Percentiles rank a stretch among this genome's conserved stretches.
These are phyloP conservation scores for Tetragnatha versicolor DNA, from an alignment of 1,140 invertebrate species.

Conservation along the genomic window DNA sequence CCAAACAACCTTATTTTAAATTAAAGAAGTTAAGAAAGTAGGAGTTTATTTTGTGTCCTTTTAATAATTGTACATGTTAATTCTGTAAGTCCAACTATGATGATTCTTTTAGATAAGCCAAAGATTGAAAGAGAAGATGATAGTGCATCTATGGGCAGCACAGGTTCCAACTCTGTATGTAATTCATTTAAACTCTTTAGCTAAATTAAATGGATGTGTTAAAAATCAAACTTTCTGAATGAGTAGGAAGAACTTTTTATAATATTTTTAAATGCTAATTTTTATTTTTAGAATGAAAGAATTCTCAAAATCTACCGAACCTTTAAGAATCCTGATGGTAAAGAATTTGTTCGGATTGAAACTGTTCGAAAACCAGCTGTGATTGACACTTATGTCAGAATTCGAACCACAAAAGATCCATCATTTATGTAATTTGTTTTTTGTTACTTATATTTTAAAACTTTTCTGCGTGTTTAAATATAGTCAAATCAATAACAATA, in stretches of 20 bases:
- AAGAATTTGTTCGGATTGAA: constrained; percentile 93
- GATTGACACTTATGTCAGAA: constrained; percentile 96
- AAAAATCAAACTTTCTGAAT: too few species aligned
- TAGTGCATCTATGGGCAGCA: constrained; percentile 54
- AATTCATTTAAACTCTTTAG: too few species aligned
- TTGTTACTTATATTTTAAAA: not conserved
- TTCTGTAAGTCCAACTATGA: too few species aligned
- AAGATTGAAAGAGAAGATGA: constrained; percentile 58
- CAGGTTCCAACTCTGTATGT: constrained; percentile 58
- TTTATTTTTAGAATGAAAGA: constrained; percentile 64
- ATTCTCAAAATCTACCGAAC: constrained; percentile 96
- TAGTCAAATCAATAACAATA: too few species aligned
- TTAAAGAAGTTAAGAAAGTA: too few species aligned
- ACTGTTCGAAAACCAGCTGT: constrained; percentile 90
- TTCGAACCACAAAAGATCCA: constrained; percentile 93
- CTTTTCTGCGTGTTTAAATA: too few species aligned
- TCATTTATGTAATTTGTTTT: constrained; percentile 76
- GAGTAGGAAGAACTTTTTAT: too few species aligned
- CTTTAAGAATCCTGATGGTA: constrained; percentile 86
- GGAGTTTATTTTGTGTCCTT: too few species aligned
- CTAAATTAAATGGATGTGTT: too few species aligned
- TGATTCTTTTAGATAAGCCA: constrained; percentile 30
- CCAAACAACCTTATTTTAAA: too few species aligned
- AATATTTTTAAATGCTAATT: constrained; percentile 8
- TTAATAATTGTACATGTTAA: too few species aligned